Conservation (phyloP, 2,113 vertebrate species). For the Syrrhaptes paradoxus region DNA sequence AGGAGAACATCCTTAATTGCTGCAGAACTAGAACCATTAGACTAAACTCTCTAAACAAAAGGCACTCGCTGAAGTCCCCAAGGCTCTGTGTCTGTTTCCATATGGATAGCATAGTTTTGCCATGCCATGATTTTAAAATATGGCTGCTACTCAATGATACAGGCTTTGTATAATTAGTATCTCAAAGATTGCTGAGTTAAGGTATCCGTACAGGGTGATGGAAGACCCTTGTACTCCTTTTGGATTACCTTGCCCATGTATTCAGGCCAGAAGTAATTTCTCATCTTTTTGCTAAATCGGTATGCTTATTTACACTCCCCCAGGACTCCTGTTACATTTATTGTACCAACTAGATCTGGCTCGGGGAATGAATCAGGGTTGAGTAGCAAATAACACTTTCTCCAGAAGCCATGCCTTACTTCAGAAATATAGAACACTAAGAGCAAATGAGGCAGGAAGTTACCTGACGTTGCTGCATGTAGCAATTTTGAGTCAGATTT, state of each 20-base stretch:
- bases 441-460: background rate
- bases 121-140: background rate
- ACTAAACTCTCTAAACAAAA: background rate
- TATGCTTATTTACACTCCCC: background rate
- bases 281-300: background rate
- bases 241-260: background rate
- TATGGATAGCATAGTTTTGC: background rate
- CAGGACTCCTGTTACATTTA: background rate
- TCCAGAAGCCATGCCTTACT: background rate
- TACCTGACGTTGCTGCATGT: accelerated
- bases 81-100: background rate
- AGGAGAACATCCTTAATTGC: background rate
- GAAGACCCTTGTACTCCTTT: background rate
- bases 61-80: background rate
- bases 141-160: background rate
- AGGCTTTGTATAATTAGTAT: background rate
- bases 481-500: background rate
- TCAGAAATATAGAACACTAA: background rate
- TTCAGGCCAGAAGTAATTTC: background rate
- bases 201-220: background rate
- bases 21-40: background rate
- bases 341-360: background rate
- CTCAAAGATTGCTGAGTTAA: background rate
- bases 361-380: background rate
- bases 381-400: background rate